Evolutionary conservation across 2,113 vertebrate genomes (phyloP).

Genomic region (Indicator indicator): DNA sequence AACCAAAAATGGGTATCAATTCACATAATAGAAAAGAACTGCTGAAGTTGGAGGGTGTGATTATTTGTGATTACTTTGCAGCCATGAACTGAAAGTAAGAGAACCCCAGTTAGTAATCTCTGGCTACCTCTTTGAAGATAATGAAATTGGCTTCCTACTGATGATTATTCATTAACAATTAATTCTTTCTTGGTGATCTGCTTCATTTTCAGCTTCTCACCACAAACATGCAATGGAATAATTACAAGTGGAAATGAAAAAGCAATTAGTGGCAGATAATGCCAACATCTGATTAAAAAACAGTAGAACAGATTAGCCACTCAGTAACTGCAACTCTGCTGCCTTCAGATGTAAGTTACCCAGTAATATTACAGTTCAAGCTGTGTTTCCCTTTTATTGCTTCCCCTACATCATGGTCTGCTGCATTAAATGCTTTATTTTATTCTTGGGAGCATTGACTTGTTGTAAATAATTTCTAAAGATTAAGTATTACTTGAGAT

Average conservation of each 20-base stretch:
- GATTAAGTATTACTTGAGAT: conserved; percentile 56
- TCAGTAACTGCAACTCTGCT: conserved; percentile 55
- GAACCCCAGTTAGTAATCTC: conserved; percentile 79
- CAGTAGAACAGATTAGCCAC: conserved; percentile 78
- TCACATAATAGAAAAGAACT: conserved; percentile 86
- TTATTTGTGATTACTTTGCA: conserved; percentile 85
- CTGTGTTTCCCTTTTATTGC: conserved; percentile 67
- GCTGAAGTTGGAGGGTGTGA: conserved; percentile 85
- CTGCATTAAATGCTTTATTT: conserved; percentile 45
- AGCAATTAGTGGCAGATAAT: conserved; percentile 85
- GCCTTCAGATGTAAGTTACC: conserved; percentile 70
- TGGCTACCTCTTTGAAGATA: conserved; percentile 87
- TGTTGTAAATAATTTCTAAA: conserved; percentile 71
- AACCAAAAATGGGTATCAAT: conserved; percentile 79
- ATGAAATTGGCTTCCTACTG: conserved; percentile 89
- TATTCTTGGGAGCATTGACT: conserved; percentile 61
- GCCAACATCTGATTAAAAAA: conserved; percentile 84
- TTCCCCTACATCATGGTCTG: conserved; percentile 48
- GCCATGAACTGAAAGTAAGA: conserved; percentile 77
- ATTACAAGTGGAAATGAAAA: conserved; percentile 85
- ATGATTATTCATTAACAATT: conserved; percentile 90
- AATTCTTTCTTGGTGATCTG: conserved; percentile 84
- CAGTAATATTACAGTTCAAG: conserved; percentile 65
- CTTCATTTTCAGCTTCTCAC: conserved; percentile 85
- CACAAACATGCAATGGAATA: conserved; percentile 85